Evolutionary conservation across 2,113 vertebrate species (phyloP), one percentile per base, ranked within the genome.

Genomic region (Vulpes lagopus): DNA sequence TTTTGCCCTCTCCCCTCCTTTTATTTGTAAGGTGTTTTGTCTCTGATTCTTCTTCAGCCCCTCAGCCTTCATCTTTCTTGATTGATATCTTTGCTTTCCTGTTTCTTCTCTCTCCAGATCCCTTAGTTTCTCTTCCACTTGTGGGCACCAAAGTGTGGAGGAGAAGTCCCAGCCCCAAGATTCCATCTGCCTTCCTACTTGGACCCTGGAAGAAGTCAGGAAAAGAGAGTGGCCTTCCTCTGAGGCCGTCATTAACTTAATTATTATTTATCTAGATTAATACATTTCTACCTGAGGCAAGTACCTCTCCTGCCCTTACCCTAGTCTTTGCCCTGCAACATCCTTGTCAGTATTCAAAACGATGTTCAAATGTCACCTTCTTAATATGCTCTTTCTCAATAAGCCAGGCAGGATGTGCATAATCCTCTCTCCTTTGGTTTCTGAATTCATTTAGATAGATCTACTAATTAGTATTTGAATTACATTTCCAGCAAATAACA

Each of bases 141-240:
- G 15, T 59, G 65, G 78, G 67, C 25, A 6, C 19, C 30, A 15
- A n/a, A 51, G 27, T 92, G 14, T 95, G 55, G 88, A 90, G 57
- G 35, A 97, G 55, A 97, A 95, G 89, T 74, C 43, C 69, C 59
- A 55, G 92, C 83, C 43, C 86, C 76, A 53, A 98, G 65, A 85
- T 94, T 95, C 53, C 76, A 85, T 78, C 88, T 97, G 64, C n/a
- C 96, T 43, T 94, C 67, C 78, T 92, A 88, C n/a, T 71, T 96
- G 96, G 62, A 95, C 49, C 62, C 83, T 62, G 27, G 69, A 90
- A 83, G 22, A 80, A 78, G 82, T 59, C 67, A 93, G 49, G 65
- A 96, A 32, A 95, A 89, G 32, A 43, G 43, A 8, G 15, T 51
- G 43, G 73, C 43, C 8, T 51, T 78, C 15, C 23, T 51, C 49